A percentile compares a stretch with the other conserved stretches of the same genome.
phyloP scores from a whole-genome alignment of 2,888 invertebrate species.

The Tenthredo livida region DNA sequence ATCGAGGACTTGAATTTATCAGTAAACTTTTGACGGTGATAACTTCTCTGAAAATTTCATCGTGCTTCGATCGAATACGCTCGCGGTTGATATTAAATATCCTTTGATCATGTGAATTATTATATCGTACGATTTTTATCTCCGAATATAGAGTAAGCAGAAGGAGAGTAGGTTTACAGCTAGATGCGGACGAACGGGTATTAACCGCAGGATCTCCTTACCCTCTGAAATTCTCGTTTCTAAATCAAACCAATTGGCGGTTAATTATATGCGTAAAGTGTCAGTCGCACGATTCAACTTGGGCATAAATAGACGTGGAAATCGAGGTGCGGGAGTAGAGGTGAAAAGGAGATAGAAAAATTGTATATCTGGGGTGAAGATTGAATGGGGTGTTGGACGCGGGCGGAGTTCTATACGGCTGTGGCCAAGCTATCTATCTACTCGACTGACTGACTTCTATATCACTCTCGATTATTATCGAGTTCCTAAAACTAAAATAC shows the following conservation, averaged over 20 bases:
- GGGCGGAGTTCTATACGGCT: neutral
- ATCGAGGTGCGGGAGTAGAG: neutral
- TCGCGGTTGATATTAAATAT: no score
- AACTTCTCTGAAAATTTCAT: no score
- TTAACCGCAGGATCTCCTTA: no score
- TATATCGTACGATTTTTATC: no score
- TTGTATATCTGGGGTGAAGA: neutral
- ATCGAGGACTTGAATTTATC: neutral
- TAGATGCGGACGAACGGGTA: no score
- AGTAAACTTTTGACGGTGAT: neutral
- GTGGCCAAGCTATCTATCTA: neutral
- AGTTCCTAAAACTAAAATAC: conserved; percentile 38
- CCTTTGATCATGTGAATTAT: no score
- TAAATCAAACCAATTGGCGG: neutral
- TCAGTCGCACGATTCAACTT: neutral
- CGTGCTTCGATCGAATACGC: no score
- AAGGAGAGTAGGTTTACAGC: no score
- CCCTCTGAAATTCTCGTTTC: neutral
- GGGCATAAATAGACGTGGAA: neutral
- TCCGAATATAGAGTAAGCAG: no score
- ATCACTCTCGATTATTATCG: conserved; percentile 29
- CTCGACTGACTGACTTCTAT: neutral
- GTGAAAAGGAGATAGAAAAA: neutral
- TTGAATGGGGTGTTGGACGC: conserved; percentile 6
- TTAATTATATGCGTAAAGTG: conserved; percentile 26